phyloP scores from a whole-genome alignment of 2,888 invertebrate species.

The Andrena trimmerana region DNA sequence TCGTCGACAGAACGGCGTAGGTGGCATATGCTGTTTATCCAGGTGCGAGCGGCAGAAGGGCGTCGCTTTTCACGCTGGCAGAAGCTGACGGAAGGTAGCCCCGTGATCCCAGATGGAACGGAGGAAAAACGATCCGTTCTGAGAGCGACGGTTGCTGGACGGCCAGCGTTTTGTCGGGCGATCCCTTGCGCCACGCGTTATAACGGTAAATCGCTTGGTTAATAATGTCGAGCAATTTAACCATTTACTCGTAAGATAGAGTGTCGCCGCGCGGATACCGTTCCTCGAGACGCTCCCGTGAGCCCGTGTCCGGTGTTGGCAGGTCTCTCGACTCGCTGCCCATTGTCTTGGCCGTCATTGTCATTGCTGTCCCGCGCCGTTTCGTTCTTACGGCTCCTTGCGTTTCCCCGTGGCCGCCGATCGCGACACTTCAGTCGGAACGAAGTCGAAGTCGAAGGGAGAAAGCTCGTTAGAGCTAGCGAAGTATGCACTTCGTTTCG shows the following conservation, averaged over 20 bases:
- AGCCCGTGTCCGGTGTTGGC: slow-evolving; percentile 80
- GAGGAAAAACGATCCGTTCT: slow-evolving; percentile 14
- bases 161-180: slow-evolving; percentile 31
- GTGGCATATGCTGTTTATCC: slow-evolving; percentile 12
- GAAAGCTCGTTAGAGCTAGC: not conserved
- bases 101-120: slow-evolving; percentile 5
- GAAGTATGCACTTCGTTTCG: not conserved
- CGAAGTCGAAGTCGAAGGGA: slow-evolving; percentile 12
- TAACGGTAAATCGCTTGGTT: slow-evolving; percentile 72
- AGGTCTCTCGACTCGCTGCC: slow-evolving; percentile 73
- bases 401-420: slow-evolving; percentile 47
- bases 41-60: not conserved
- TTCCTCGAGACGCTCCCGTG: slow-evolving; percentile 79
- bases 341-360: slow-evolving; percentile 72
- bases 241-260: slow-evolving; percentile 65
- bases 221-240: slow-evolving; percentile 76
- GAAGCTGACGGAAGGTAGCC: too few relatives aligned
- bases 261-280: slow-evolving; percentile 76
- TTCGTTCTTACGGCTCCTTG: slow-evolving; percentile 50
- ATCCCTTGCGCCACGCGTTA: slow-evolving; percentile 44
- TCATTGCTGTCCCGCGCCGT: slow-evolving; percentile 57
- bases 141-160: not conserved
- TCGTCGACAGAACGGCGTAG: slow-evolving; percentile 17
- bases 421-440: slow-evolving; percentile 44
- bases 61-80: slow-evolving; percentile 28